These are phyloP conservation scores for Spea multiplicata DNA, from an alignment of 2,113 vertebrate species.

Conservation along the genomic window DNA sequence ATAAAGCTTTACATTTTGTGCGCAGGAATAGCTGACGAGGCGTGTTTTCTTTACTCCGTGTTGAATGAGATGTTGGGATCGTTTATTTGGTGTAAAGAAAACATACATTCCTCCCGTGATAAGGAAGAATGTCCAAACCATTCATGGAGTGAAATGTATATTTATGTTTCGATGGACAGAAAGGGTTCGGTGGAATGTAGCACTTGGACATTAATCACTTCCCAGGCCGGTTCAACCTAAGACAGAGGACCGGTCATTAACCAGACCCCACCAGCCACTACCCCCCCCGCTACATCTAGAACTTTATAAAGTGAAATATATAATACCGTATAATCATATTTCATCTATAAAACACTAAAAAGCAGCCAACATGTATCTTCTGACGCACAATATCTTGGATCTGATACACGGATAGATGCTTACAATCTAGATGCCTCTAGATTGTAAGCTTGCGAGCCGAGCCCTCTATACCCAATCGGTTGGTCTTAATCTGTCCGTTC, in stretches of 20 bases:
- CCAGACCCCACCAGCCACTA: too few relatives aligned
- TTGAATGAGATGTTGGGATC: neutral
- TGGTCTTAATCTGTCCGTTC: too few relatives aligned
- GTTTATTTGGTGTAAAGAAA: conserved; percentile 13
- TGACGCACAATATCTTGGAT: too few relatives aligned
- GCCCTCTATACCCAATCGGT: too few relatives aligned
- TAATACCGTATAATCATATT: too few relatives aligned
- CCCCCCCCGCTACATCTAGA: too few relatives aligned
- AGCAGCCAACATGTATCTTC: too few relatives aligned
- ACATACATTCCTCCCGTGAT: neutral
- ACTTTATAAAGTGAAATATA: too few relatives aligned
- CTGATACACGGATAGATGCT: too few relatives aligned
- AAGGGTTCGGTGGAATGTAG: conserved; percentile 7
- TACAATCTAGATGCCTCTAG: too few relatives aligned
- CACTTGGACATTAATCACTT: conserved; percentile 3
- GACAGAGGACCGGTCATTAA: neutral
- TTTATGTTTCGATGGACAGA: neutral
- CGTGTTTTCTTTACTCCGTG: neutral
- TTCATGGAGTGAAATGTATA: neutral
- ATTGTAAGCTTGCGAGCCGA: too few relatives aligned
- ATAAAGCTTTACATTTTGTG: neutral
- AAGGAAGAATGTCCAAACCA: neutral
- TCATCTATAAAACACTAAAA: too few relatives aligned
- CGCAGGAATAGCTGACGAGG: neutral
- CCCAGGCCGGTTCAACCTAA: conserved; percentile 5